A percentile compares a stretch with the other conserved stretches of the same genome.
These are phyloP conservation scores for Asarcornis scutulata DNA, from an alignment of 2,113 vertebrate genomes.

Conservation along the genomic window DNA sequence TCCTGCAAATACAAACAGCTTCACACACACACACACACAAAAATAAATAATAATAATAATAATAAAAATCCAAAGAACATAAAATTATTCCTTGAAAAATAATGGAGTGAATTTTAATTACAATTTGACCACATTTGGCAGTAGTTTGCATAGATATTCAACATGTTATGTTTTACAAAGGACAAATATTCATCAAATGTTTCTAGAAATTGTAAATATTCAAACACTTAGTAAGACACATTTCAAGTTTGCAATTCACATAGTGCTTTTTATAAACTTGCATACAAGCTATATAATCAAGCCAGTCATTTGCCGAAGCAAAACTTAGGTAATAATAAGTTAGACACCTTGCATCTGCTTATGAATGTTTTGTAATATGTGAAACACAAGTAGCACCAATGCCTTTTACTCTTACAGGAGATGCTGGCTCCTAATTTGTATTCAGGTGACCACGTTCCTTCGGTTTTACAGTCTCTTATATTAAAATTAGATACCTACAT, in stretches of 20 bases:
- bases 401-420: background rate
- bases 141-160: background rate
- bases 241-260: background rate
- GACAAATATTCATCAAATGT: background rate
- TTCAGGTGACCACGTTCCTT: background rate
- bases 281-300: background rate
- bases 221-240: background rate
- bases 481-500: background rate
- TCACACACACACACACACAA: background rate
- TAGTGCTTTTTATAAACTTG: background rate
- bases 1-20: background rate
- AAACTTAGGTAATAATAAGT: background rate
- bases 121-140: fast-evolving
- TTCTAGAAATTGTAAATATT: background rate
- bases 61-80: background rate
- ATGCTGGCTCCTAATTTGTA: background rate
- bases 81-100: background rate
- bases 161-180: fast-evolving
- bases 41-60: background rate
- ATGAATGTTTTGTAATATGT: background rate
- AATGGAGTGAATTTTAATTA: background rate
- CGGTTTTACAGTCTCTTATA: background rate
- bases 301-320: background rate
- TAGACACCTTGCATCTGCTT: background rate
- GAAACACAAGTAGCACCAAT: background rate